Base-by-base conservation (phyloP, 2,888 invertebrate genomes). In the Empis stercorea region DNA sequence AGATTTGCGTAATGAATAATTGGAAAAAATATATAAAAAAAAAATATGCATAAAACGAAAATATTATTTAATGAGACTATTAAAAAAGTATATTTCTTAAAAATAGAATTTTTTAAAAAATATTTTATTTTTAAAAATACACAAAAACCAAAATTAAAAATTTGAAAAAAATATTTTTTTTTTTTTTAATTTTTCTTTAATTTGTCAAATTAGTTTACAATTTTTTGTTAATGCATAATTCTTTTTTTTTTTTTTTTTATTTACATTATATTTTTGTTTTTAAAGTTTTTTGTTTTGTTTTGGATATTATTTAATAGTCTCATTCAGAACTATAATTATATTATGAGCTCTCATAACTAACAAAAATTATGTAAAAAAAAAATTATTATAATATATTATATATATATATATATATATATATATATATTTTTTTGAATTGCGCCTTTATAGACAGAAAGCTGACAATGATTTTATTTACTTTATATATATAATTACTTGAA, bases 31-130 rank as follows among this genome's bases (percentile, higher is more conserved):
- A 64, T 63, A 59, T 53, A 57, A 62, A 66, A 56, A 63, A 59
- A 63, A 62, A 62, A 57, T 56, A 61, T 54, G 48, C 49, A 46
- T 39, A 38, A 49, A 49, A 36, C 20, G 20, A 37, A 47, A 37
- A 43, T 32, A 40, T 40, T 41, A 44, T 14, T 62, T 65, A 59
- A 61, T 67, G 66, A 65, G 66, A 65, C 64, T 63, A 63, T 66
- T 65, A 65, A 64, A 59, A 58, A 55, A 46, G 43, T 51, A 49
- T 46, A 50, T 49, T 27, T 27, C 23, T 27, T 27, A 27, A 34
- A 34, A 34, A 34, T 34, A 34, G n/a, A n/a, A 34, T 13, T n/a
- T n/a, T 40, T 40, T 23, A 20, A n/a, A 2, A 11, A 15, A 9
- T 37, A 10, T 37, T 15, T 36, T 10, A 15, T 10, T 37, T 37